Conservation (phyloP, 2,113 vertebrate species). For the Hemiscyllium ocellatum region DNA sequence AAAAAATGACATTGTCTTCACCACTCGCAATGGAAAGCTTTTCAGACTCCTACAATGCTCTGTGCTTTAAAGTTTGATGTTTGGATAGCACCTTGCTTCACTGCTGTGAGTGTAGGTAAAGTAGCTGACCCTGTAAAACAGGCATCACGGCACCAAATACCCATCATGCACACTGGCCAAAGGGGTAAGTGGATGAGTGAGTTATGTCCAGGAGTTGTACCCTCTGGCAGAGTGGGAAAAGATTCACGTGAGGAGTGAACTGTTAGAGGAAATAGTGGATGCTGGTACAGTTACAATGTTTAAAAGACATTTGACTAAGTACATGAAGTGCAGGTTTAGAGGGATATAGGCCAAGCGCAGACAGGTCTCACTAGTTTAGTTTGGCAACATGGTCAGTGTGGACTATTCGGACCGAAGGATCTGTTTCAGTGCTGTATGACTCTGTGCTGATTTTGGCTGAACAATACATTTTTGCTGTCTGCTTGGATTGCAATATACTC, state of each 20-base stretch:
- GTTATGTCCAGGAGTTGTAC: neutral
- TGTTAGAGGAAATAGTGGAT: too few relatives aligned
- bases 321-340: too few relatives aligned
- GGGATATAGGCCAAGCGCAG: too few relatives aligned
- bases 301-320: too few relatives aligned
- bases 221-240: neutral
- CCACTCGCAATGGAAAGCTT: neutral
- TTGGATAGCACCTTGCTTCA: neutral
- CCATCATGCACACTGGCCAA: neutral
- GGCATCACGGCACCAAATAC: neutral
- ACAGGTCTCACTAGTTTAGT: too few relatives aligned
- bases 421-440: too few relatives aligned
- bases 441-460: neutral
- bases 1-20: neutral
- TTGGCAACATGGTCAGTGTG: too few relatives aligned
- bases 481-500: conserved; percentile 42
- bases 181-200: neutral
- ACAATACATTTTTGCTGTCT: neutral
- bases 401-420: too few relatives aligned
- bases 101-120: neutral
- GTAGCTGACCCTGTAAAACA: neutral
- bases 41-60: neutral
- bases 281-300: too few relatives aligned
- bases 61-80: neutral
- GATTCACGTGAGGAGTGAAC: too few relatives aligned